Conservation (phyloP, 2,113 vertebrate genomes). For the Planiliza haematocheilus region DNA sequence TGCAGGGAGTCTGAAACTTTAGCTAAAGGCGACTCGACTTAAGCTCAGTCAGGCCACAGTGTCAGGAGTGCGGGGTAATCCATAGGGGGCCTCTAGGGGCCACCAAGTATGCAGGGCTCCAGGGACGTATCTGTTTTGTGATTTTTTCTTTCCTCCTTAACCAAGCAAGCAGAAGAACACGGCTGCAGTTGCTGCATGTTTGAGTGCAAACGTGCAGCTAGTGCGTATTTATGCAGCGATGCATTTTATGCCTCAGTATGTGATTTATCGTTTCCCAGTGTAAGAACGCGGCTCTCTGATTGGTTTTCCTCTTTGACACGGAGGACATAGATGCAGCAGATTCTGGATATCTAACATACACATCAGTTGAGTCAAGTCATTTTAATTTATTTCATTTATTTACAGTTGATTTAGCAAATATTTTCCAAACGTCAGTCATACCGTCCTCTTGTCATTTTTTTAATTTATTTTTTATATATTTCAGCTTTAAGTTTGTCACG, state of each 20-base stretch:
- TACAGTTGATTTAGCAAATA: too few species aligned
- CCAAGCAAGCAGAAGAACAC: neutral
- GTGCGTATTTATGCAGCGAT: too few species aligned
- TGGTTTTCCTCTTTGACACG: neutral
- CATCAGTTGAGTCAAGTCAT: too few species aligned
- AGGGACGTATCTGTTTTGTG: conserved; percentile 39
- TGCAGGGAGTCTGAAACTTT: conserved; percentile 71
- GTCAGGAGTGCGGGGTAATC: conserved; percentile 70
- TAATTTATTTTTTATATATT: too few species aligned
- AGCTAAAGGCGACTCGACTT: conserved; percentile 65
- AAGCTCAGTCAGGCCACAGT: conserved; percentile 62
- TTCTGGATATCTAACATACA: too few species aligned
- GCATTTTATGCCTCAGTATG: too few species aligned
- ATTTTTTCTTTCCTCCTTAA: neutral
- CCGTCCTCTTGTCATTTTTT: too few species aligned
- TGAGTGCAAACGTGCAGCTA: too few species aligned
- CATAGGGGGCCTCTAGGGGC: conserved; percentile 66
- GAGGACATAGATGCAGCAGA: too few species aligned
- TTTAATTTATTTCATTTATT: too few species aligned
- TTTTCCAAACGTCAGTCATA: too few species aligned
- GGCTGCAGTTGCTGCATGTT: conserved; percentile 2
- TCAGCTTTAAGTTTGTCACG: too few species aligned
- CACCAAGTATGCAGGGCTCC: conserved; percentile 58
- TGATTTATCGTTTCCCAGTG: neutral
- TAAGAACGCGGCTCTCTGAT: neutral